Evolutionary conservation across 1,140 invertebrate genomes (phyloP).

Genomic region (Drosophila repleta): DNA sequence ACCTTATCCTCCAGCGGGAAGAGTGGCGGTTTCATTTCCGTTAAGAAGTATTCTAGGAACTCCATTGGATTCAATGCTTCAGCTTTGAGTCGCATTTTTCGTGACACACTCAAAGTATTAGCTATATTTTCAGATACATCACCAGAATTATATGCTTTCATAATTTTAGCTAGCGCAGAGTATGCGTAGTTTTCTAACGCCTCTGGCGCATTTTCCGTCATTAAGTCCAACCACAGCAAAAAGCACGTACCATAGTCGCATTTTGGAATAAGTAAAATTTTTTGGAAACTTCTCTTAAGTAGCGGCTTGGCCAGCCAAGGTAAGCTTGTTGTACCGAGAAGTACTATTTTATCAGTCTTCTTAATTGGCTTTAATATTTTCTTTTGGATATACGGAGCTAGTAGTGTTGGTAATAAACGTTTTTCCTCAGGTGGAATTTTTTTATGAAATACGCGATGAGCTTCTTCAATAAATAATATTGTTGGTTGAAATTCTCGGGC

Average conservation of each 20-base stretch:
- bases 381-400: conserved; percentile 87
- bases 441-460: conserved; percentile 92
- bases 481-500: conserved; percentile 89
- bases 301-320: conserved; percentile 85
- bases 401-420: conserved; percentile 84
- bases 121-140: conserved; percentile 85
- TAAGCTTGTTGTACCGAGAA: conserved; percentile 87
- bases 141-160: conserved; percentile 87
- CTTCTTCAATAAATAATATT: conserved; percentile 91
- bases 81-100: conserved; percentile 60
- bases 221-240: conserved; percentile 86
- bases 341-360: conserved; percentile 86
- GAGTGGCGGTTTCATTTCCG: conserved; percentile 42
- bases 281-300: conserved; percentile 84
- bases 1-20: conserved; percentile 71
- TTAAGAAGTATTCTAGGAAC: conserved; percentile 69
- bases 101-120: conserved; percentile 60
- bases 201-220: conserved; percentile 86
- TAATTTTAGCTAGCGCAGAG: conserved; percentile 87
- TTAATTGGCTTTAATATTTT: conserved; percentile 87
- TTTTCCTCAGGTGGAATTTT: conserved; percentile 85
- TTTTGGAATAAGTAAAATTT: conserved; percentile 79
- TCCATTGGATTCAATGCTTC: conserved; percentile 58
- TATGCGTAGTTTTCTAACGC: conserved; percentile 86
- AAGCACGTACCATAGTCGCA: conserved; percentile 89